Evolutionary conservation across 2,113 vertebrate species (phyloP).

Genomic region (Anguilla rostrata): DNA sequence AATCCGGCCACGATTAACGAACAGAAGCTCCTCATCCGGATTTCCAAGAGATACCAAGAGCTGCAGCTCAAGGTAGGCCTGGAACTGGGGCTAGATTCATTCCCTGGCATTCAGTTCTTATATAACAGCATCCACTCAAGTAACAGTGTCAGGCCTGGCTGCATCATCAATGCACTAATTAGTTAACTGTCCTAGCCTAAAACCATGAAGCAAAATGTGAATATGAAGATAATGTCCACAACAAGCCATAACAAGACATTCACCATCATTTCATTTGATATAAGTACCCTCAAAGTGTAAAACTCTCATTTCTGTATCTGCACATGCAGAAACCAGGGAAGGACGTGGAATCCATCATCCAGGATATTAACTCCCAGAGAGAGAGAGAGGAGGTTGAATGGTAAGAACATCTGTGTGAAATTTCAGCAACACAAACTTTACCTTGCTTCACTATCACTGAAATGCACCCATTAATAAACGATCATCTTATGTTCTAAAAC

Average conservation of each 20-base stretch:
- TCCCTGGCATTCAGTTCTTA: not conserved
- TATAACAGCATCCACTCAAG: too few species aligned
- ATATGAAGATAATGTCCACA: too few species aligned
- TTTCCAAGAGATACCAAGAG: conserved; percentile 97
- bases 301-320: not conserved
- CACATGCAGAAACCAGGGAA: conserved; percentile 91
- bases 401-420: conserved; percentile 61
- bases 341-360: conserved; percentile 90
- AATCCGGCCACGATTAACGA: conserved; percentile 88
- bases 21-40: conserved; percentile 93
- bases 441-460: not conserved
- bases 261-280: not conserved
- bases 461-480: not conserved
- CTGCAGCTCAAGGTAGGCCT: conserved; percentile 89
- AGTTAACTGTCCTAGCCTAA: too few species aligned
- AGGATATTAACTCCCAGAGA: conserved; percentile 89
- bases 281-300: not conserved
- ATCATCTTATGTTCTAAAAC: too few species aligned
- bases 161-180: too few species aligned
- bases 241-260: too few species aligned
- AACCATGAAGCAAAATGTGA: too few species aligned
- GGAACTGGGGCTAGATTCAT: not conserved
- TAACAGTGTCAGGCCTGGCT: too few species aligned
- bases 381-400: conserved; percentile 86
- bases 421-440: not conserved